Conservation (phyloP, 2,797 vertebrate species). For the Microchirus variegatus region DNA sequence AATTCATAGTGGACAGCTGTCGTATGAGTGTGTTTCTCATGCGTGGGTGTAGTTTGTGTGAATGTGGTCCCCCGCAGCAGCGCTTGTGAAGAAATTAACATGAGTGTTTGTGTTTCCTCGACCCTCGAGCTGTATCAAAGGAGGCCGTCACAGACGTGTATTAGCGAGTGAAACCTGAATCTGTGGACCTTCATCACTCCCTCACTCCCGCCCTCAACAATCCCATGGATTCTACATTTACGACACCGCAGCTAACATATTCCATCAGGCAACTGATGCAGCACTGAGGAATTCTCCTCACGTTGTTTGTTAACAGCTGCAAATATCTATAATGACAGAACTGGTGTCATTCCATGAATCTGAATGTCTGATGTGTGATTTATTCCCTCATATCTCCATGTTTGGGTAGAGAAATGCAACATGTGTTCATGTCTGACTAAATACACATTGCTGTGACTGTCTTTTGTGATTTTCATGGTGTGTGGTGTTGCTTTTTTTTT, state of each 20-base stretch:
- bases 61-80: slow-evolving; percentile 42
- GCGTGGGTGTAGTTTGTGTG: slow-evolving; percentile 50
- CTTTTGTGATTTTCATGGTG: not conserved
- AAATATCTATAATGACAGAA: slow-evolving; percentile 55
- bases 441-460: not conserved
- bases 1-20: slow-evolving; percentile 81
- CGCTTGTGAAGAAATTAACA: slow-evolving; percentile 55
- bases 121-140: slow-evolving; percentile 69
- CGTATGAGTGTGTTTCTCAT: slow-evolving; percentile 50
- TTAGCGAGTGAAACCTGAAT: slow-evolving; percentile 69
- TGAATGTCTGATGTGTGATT: slow-evolving; percentile 14
- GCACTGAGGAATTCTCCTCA: slow-evolving; percentile 32
- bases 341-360: slow-evolving; percentile 33
- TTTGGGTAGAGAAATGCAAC: not conserved
- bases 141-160: slow-evolving; percentile 43
- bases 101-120: slow-evolving; percentile 65
- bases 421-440: slow-evolving; percentile 1
- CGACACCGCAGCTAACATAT: slow-evolving; percentile 24
- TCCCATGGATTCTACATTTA: slow-evolving; percentile 57
- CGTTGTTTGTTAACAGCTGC: slow-evolving; percentile 61
- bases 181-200: slow-evolving; percentile 31
- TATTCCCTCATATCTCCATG: too few species aligned
- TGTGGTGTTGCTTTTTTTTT: slow-evolving; percentile 1
- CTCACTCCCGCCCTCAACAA: slow-evolving; percentile 34
- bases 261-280: slow-evolving; percentile 40